phyloP scores from a whole-genome alignment of 2,113 vertebrate species.

The Zosterops lateralis region DNA sequence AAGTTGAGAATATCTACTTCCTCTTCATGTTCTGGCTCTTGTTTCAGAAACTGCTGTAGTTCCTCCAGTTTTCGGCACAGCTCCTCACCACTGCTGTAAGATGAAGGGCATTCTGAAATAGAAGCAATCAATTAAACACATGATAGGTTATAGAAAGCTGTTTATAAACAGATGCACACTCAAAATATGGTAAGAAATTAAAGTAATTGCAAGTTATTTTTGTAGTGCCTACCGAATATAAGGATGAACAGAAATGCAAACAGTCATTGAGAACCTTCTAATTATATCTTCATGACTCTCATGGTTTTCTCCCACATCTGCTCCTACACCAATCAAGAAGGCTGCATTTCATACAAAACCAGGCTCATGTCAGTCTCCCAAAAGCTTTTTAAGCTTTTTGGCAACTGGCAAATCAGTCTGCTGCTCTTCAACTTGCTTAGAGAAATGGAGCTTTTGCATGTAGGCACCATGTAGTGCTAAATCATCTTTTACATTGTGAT shows the following conservation, averaged over 20 bases:
- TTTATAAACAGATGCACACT: conserved; percentile 41
- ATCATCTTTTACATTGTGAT: neutral
- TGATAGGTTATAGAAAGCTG: neutral
- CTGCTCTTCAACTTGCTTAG: neutral
- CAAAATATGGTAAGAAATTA: neutral
- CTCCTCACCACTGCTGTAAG: conserved; percentile 83
- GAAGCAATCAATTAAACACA: conserved; percentile 5
- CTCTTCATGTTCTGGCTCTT: conserved; percentile 86
- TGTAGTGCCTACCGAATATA: neutral
- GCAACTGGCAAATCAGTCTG: neutral
- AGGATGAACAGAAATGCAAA: neutral
- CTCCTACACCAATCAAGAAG: neutral
- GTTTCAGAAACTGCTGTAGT: conserved; percentile 89
- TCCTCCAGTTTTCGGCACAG: conserved; percentile 88
- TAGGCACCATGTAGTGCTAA: neutral
- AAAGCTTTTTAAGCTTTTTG: neutral
- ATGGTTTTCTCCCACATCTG: neutral
- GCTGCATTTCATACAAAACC: neutral
- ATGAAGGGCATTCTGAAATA: conserved; percentile 85
- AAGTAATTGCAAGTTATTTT: conserved; percentile 2
- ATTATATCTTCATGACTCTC: neutral
- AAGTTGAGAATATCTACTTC: conserved; percentile 87
- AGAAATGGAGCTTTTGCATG: neutral
- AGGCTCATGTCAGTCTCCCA: neutral
- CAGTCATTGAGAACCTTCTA: neutral